phyloP scores from a whole-genome alignment of 2,113 vertebrate species.

The Grantiella picta region DNA sequence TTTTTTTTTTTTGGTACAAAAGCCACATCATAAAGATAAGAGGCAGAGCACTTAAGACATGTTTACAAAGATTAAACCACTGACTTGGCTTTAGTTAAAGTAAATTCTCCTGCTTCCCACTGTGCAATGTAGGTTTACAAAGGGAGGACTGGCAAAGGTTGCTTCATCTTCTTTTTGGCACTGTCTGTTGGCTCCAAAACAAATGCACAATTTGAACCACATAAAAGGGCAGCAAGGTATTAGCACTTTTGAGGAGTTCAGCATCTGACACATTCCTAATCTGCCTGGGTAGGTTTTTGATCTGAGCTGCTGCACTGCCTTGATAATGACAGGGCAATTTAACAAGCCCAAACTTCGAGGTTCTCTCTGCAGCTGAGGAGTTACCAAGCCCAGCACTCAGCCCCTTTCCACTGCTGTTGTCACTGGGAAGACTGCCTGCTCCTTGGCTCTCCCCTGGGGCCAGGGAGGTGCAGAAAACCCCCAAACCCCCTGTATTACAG shows the following conservation, averaged over 20 bases:
- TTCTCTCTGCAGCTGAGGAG: neutral
- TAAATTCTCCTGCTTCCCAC: conserved; percentile 53
- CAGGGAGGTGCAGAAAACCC: neutral
- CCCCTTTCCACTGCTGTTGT: neutral
- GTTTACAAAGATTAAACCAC: conserved; percentile 67
- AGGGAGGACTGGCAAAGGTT: conserved; percentile 49
- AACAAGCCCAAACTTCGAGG: neutral
- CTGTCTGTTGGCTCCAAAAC: conserved; percentile 20
- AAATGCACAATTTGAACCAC: conserved; percentile 52
- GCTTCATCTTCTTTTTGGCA: conserved; percentile 35
- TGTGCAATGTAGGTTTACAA: conserved; percentile 44
- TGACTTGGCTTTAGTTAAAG: conserved; percentile 65
- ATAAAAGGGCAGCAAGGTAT: conserved; percentile 53
- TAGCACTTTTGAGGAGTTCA: conserved; percentile 44
- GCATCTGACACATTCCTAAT: conserved; percentile 51
- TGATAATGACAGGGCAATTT: neutral
- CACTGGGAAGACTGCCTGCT: accelerated
- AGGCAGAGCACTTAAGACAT: conserved; percentile 57
- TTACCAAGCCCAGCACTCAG: neutral
- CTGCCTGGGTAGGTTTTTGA: conserved; percentile 33
- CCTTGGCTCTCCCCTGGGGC: neutral
- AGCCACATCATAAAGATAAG: conserved; percentile 61
- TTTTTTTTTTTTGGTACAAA: conserved; percentile 54
- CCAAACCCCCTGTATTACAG: accelerated
- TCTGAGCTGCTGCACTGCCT: neutral